Base-by-base conservation (phyloP, 2,888 invertebrate species). In the Tanytarsus gracilentus region DNA sequence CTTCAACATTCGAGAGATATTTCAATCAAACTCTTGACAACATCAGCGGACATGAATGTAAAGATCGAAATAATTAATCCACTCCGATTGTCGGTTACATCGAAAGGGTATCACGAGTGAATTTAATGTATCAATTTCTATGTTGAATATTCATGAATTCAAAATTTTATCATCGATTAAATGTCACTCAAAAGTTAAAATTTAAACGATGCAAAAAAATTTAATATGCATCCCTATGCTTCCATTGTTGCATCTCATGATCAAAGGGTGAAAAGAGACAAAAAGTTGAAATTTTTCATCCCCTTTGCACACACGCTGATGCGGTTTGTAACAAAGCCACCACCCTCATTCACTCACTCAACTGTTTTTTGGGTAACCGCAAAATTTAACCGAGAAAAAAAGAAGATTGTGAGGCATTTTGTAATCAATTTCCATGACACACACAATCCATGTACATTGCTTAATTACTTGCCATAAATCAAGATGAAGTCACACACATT, bases 181-280 rank as follows among this genome's bases (percentile, higher is more conserved):
- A 25, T 49, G 26, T 25, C 49, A 49, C 40, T 49, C 49, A 49
- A 49, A 18, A 25, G 5, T n/a, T 23, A 9, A 4, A 36, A 21
- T 44, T 44, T 21, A n/a, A n/a, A n/a, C n/a, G n/a, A n/a, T 44
- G 40, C 16, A 21, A 16, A 18, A 44, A 44, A 44, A 44, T 26
- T 48, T 14, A 49, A 49, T 25, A 26, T 49, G 39, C 55, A 39
- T 55, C 55, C 55, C 55, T 55, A 39, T 40, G 21, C 23, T 58
- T 29, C 48, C 48, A 29, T n/a, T 58, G 25, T 29, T 58, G 56
- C 39, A n/a, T 39, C 29, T 39, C 21, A 58, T 44, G 56, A 58
- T 58, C 56, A 58, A 58, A 58, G 56, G 56, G 56, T 58, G 48
- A 58, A 58, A 27, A 58, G n/a, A n/a, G n/a, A 58, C 40, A 58